Evolutionary conservation across 2,888 invertebrate species (phyloP).

Genomic region (Orchesella flavescens): DNA sequence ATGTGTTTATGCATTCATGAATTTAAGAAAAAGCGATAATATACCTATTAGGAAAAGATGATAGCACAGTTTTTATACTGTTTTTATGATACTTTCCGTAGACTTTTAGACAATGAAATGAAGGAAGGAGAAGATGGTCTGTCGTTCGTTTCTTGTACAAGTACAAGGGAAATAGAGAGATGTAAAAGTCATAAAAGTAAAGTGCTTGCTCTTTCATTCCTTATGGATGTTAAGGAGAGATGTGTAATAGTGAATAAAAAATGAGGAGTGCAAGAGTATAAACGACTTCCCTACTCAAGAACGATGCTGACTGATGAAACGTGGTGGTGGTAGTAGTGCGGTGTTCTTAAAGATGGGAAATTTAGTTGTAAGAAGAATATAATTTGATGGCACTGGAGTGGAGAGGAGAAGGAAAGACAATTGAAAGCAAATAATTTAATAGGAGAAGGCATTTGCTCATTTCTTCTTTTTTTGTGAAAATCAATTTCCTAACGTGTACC

Average conservation of each 20-base stretch:
- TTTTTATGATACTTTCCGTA: no score
- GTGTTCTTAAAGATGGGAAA: no score
- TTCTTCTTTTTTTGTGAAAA: slow-evolving; percentile 13
- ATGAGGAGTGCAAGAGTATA: not conserved
- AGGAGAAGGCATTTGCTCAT: slow-evolving; percentile 13
- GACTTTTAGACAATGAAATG: no score
- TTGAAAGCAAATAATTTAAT: slow-evolving; percentile 51
- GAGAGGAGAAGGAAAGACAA: slow-evolving; percentile 19
- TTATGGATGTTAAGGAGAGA: no score
- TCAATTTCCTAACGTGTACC: slow-evolving; percentile 47
- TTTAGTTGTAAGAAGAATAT: no score
- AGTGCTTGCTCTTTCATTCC: not conserved
- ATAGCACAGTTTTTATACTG: no score
- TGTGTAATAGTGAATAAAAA: not conserved
- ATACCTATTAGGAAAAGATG: no score
- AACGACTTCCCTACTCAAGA: no score
- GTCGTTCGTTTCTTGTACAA: no score
- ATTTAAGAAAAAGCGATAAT: no score
- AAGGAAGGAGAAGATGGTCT: no score
- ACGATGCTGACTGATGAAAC: not conserved
- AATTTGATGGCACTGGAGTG: not conserved
- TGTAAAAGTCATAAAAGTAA: not conserved
- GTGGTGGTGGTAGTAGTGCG: no score
- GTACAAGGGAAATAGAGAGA: not conserved
- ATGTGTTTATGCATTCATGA: not conserved